These are phyloP conservation scores for Microctonus aethiopoides DNA, from an alignment of 2,888 invertebrate genomes.

Conservation along the genomic window DNA sequence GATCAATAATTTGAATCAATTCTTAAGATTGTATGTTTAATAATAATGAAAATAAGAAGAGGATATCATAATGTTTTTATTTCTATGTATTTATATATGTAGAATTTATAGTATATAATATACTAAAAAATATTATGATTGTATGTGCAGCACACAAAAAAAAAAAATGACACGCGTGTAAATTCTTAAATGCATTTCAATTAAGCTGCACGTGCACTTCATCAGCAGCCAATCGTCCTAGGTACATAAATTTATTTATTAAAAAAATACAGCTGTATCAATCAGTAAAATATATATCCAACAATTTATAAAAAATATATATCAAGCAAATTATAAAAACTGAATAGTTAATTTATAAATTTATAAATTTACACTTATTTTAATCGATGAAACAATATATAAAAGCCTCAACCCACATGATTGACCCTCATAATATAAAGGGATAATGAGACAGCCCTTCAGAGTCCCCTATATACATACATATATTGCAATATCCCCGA, in stretches of 20 bases:
- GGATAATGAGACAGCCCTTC: constrained; percentile 59
- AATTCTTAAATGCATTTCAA: neutral
- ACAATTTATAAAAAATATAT: neutral
- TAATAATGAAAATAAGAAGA: constrained; percentile 40
- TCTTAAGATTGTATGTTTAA: too few relatives aligned
- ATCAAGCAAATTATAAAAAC: too few relatives aligned
- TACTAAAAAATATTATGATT: too few relatives aligned
- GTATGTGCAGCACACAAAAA: too few relatives aligned
- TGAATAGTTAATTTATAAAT: too few relatives aligned
- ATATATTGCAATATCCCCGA: constrained; percentile 41
- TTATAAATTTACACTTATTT: too few relatives aligned
- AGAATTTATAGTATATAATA: too few relatives aligned
- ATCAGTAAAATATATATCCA: neutral
- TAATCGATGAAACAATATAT: too few relatives aligned
- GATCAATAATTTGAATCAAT: constrained; percentile 49
- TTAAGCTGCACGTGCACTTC: neutral
- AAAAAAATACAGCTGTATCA: neutral
- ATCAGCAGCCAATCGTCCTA: too few relatives aligned
- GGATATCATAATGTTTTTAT: too few relatives aligned
- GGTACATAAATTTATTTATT: neutral
- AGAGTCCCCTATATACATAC: neutral
- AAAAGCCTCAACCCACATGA: constrained; percentile 33
- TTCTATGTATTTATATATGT: too few relatives aligned
- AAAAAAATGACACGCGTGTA: neutral
- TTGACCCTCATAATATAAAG: constrained; percentile 61